Percentiles rank a stretch among this genome's conserved stretches.
Conservation (phyloP, 2,797 vertebrate genomes). For the Squalus acanthias region DNA sequence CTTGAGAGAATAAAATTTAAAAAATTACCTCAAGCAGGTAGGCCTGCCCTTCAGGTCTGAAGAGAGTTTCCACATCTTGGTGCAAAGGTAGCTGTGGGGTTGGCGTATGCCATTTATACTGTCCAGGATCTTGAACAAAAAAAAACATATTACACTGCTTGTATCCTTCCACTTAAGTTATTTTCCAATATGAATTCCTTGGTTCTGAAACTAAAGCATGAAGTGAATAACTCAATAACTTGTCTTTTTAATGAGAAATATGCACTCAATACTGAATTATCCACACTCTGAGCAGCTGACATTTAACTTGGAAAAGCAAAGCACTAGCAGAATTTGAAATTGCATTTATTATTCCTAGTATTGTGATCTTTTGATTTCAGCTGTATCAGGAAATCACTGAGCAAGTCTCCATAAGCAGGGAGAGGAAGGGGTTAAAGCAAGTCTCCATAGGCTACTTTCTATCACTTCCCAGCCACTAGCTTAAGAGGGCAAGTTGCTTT, state of each 20-base stretch:
- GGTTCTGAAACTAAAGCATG: not conserved
- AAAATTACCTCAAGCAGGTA: conserved; percentile 84
- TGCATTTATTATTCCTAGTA: not conserved
- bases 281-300: not conserved
- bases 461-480: not conserved
- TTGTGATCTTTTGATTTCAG: not conserved
- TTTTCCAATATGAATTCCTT: not conserved
- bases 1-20: not conserved
- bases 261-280: not conserved
- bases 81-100: conserved; percentile 73
- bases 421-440: not conserved
- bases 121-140: conserved; percentile 67
- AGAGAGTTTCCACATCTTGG: conserved; percentile 79
- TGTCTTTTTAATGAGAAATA: not conserved
- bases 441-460: not conserved
- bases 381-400: not conserved
- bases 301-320: conserved; percentile 20
- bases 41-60: conserved; percentile 84
- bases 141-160: conserved; percentile 39
- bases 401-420: not conserved
- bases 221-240: not conserved
- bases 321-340: not conserved
- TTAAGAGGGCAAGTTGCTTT: not conserved
- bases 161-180: not conserved
- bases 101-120: conserved; percentile 65